Evolutionary conservation across 2,888 invertebrate genomes (phyloP).

Genomic region (Euclidia mi): DNA sequence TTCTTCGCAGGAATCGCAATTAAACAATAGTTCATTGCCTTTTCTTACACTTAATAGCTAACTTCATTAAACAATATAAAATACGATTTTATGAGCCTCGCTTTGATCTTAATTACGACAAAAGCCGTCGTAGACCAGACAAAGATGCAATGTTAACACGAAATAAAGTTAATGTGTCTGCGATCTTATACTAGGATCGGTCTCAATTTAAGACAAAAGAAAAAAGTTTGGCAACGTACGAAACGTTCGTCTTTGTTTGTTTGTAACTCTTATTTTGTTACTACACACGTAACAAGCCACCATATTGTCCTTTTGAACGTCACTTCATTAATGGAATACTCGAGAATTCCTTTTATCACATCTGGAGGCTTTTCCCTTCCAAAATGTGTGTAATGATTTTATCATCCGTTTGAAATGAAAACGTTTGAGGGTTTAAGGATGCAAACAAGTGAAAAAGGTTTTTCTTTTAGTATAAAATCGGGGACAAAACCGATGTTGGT

Average conservation of each 20-base stretch:
- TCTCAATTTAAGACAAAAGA: slow-evolving; percentile 26
- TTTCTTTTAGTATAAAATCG: slow-evolving; percentile 28
- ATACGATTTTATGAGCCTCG: slow-evolving; percentile 1
- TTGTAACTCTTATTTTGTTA: slow-evolving; percentile 25
- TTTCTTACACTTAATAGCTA: background rate
- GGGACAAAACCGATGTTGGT: slow-evolving; percentile 18
- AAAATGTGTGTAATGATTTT: slow-evolving; percentile 34
- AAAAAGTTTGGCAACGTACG: slow-evolving; percentile 8
- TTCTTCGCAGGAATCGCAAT: too few species aligned
- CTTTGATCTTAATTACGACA: slow-evolving; percentile 8
- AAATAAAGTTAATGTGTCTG: slow-evolving; percentile 8
- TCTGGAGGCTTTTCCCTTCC: slow-evolving; percentile 24
- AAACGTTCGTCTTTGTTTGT: slow-evolving; percentile 27
- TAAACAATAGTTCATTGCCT: too few species aligned
- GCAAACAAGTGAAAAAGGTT: slow-evolving; percentile 32
- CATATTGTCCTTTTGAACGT: slow-evolving; percentile 32
- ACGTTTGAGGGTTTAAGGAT: slow-evolving; percentile 25
- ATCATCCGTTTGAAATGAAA: slow-evolving; percentile 18
- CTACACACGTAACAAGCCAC: slow-evolving; percentile 25
- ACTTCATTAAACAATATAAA: slow-evolving; percentile 2
- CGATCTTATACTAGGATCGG: slow-evolving; percentile 5
- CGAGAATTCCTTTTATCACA: slow-evolving; percentile 19
- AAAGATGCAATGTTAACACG: slow-evolving; percentile 1
- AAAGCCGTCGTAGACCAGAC: slow-evolving; percentile 1
- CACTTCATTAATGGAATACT: slow-evolving; percentile 40